A percentile compares a stretch with the other conserved stretches of the same genome.
These are phyloP conservation scores for Vipera ursinii DNA, from an alignment of 2,797 vertebrate species.

Conservation along the genomic window DNA sequence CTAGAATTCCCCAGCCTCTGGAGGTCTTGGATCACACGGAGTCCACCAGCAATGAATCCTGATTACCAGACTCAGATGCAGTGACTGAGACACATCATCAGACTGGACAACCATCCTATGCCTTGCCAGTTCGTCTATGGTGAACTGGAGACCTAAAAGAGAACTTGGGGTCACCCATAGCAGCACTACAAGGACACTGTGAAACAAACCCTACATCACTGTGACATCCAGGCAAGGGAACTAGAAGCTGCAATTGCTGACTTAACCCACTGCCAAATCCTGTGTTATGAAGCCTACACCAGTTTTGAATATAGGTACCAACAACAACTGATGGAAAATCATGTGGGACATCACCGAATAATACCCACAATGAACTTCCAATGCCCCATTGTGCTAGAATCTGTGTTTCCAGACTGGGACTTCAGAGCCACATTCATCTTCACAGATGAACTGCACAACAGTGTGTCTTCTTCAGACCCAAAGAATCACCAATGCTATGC, in stretches of 20 bases:
- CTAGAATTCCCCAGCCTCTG: not conserved
- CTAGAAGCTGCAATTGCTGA: not conserved
- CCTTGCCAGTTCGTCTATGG: not conserved
- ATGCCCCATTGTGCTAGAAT: not conserved
- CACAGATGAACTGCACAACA: no score
- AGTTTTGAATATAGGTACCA: not conserved
- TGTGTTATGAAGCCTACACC: not conserved
- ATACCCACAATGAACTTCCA: not conserved
- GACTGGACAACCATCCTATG: not conserved
- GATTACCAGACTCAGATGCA: not conserved
- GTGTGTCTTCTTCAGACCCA: not conserved
- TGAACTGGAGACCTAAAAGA: not conserved
- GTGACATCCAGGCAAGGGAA: not conserved
- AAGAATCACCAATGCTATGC: not conserved
- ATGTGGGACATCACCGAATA: not conserved
- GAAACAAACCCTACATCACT: not conserved
- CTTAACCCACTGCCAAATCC: not conserved
- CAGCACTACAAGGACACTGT: not conserved
- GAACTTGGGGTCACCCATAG: not conserved
- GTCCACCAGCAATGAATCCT: not conserved
- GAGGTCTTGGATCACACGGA: not conserved
- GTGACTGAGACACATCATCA: not conserved
- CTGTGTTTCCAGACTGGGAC: not conserved
- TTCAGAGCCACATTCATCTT: not conserved
- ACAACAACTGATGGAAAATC: not conserved